phyloP scores from a whole-genome alignment of 2,797 vertebrate species.

The Austrolebias charrua region DNA sequence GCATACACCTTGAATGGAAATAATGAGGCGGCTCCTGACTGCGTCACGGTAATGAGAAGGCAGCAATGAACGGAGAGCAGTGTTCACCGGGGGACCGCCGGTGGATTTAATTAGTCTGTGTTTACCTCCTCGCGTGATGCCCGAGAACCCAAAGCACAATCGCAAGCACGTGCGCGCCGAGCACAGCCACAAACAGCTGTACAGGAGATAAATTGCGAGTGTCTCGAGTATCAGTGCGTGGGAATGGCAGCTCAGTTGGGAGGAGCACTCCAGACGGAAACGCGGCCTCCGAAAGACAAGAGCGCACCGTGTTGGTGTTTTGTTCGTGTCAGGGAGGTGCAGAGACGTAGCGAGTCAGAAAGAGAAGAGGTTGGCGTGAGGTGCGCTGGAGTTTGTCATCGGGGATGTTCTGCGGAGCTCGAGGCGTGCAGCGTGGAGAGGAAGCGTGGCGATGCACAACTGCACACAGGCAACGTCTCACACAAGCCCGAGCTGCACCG shows the following conservation, averaged over 20 bases:
- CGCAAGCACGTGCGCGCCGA: constrained; percentile 21
- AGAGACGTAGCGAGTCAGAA: constrained; percentile 23
- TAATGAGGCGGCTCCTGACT: constrained; percentile 61
- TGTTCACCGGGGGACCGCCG: constrained; percentile 51
- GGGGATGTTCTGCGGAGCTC: constrained; percentile 47
- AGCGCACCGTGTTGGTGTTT: constrained; percentile 40
- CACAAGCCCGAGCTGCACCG: constrained; percentile 27
- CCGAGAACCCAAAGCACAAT: constrained; percentile 34
- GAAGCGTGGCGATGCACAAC: constrained; percentile 38
- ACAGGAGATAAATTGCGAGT: constrained; percentile 44
- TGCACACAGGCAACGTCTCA: constrained; percentile 28
- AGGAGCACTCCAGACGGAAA: constrained; percentile 41
- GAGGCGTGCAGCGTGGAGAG: constrained; percentile 27
- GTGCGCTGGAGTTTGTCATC: constrained; percentile 43
- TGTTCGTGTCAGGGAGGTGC: constrained; percentile 47
- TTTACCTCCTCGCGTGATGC: constrained; percentile 63
- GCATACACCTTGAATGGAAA: constrained; percentile 54
- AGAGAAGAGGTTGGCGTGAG: constrained; percentile 34
- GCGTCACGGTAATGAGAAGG: constrained; percentile 52
- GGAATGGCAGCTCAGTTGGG: constrained; percentile 54
- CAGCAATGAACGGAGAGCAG: constrained; percentile 47
- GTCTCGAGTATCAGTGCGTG: constrained; percentile 45
- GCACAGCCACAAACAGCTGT: constrained; percentile 39
- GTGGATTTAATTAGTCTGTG: constrained; percentile 74
- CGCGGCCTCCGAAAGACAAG: constrained; percentile 39